Evolutionary conservation across 2,888 invertebrate species (phyloP).

Genomic region (Lepidochrysops patricia): DNA sequence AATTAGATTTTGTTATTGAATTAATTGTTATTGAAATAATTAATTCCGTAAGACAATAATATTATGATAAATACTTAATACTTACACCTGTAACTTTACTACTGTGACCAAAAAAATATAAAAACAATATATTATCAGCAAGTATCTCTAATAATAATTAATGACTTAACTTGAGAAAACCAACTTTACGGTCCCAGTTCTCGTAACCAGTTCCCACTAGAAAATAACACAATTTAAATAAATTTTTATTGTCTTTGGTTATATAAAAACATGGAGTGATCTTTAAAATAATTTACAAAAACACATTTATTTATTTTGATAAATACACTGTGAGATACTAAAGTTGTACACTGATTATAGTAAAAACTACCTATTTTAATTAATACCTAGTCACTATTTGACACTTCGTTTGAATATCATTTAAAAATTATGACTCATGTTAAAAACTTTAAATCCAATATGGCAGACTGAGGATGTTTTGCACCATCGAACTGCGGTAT

Average conservation of each 20-base stretch:
- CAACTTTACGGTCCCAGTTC: neutral
- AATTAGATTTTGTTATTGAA: no score
- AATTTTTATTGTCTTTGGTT: slow-evolving; percentile 76
- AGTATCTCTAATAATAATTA: no score
- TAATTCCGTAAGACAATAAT: no score
- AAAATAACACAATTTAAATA: slow-evolving; percentile 53
- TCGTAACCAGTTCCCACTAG: slow-evolving; percentile 18
- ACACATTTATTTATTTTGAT: slow-evolving; percentile 63
- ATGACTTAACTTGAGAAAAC: neutral
- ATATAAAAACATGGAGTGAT: slow-evolving; percentile 74
- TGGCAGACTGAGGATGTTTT: neutral
- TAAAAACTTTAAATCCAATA: slow-evolving; percentile 4
- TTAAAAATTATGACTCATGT: slow-evolving; percentile 7
- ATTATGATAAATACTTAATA: no score
- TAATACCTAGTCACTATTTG: slow-evolving; percentile 16
- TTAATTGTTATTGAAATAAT: no score
- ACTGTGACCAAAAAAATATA: no score
- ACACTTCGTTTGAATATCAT: slow-evolving; percentile 16
- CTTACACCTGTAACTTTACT: no score
- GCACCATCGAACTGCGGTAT: no score
- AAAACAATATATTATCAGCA: neutral
- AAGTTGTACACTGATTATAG: slow-evolving; percentile 67
- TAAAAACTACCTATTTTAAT: slow-evolving; percentile 32
- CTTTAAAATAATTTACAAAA: slow-evolving; percentile 74
- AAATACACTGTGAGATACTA: slow-evolving; percentile 59